Conservation (phyloP, 2,113 vertebrate species). For the Morone saxatilis region DNA sequence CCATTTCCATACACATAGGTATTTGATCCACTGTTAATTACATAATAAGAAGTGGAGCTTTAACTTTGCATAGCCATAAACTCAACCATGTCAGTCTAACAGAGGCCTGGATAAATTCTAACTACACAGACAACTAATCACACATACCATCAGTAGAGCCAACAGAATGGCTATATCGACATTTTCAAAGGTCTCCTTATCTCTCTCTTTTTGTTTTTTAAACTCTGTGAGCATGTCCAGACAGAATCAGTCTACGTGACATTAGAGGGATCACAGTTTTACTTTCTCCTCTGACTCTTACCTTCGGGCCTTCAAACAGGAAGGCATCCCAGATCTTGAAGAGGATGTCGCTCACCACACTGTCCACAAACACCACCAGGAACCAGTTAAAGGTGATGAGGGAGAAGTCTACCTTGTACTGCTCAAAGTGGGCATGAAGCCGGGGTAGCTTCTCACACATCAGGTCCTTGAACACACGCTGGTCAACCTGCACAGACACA, state of each 20-base stretch:
- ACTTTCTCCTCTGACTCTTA: constrained; percentile 56
- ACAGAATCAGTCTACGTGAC: not conserved
- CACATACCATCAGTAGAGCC: not conserved
- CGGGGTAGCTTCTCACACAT: constrained; percentile 96
- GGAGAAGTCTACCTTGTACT: constrained; percentile 94
- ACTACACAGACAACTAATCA: not conserved
- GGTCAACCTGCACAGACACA: constrained; percentile 89
- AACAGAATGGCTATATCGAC: not conserved
- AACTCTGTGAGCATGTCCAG: not conserved
- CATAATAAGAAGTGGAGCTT: not conserved
- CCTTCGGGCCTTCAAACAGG: constrained; percentile 98
- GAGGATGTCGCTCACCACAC: constrained; percentile 94
- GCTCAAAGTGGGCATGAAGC: constrained; percentile 93
- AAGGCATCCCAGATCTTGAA: constrained; percentile 99
- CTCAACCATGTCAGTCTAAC: not conserved
- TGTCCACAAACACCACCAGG: constrained; percentile 97
- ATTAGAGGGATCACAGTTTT: not conserved
- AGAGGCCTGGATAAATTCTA: not conserved
- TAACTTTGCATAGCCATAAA: not conserved
- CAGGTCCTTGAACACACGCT: constrained; percentile 97
- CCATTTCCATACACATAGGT: not conserved
- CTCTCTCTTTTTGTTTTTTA: not conserved
- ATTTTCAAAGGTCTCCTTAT: not conserved
- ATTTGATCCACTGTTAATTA: not conserved
- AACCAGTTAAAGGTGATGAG: constrained; percentile 99